Percentiles rank a stretch among this genome's conserved stretches.
phyloP scores from a whole-genome alignment of 2,113 vertebrate genomes.

The Ia io region DNA sequence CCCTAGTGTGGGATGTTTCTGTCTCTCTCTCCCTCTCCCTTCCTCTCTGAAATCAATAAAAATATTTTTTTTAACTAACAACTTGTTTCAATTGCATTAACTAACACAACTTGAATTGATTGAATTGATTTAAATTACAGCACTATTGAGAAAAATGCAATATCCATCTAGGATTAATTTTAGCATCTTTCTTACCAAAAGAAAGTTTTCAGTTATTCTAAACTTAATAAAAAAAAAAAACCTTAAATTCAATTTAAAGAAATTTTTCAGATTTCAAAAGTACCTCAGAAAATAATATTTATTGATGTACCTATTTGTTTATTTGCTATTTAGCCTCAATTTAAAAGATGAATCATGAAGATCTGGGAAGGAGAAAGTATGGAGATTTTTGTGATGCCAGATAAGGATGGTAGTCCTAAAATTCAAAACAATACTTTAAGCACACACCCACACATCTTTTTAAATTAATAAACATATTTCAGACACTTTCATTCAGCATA shows the following conservation, averaged over 20 bases:
- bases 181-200: background rate
- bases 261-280: background rate
- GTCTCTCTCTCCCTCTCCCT: no score
- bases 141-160: background rate
- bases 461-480: slow-evolving; percentile 24
- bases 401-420: background rate
- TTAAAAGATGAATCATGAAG: slow-evolving; percentile 24
- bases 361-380: background rate
- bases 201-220: background rate
- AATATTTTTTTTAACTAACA: background rate
- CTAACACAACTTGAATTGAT: background rate
- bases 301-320: background rate
- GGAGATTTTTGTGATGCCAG: background rate
- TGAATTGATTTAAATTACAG: slow-evolving; percentile 11
- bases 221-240: background rate
- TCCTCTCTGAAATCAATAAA: no score
- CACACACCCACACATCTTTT: background rate
- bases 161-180: background rate
- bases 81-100: background rate
- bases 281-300: slow-evolving; percentile 2
- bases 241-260: slow-evolving; percentile 32
- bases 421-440: slow-evolving; percentile 5
- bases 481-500: background rate
- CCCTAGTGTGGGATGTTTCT: no score
- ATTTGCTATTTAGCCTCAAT: background rate